These are phyloP conservation scores for Arvicanthis niloticus DNA, from an alignment of 2,113 vertebrate genomes.

Conservation along the genomic window DNA sequence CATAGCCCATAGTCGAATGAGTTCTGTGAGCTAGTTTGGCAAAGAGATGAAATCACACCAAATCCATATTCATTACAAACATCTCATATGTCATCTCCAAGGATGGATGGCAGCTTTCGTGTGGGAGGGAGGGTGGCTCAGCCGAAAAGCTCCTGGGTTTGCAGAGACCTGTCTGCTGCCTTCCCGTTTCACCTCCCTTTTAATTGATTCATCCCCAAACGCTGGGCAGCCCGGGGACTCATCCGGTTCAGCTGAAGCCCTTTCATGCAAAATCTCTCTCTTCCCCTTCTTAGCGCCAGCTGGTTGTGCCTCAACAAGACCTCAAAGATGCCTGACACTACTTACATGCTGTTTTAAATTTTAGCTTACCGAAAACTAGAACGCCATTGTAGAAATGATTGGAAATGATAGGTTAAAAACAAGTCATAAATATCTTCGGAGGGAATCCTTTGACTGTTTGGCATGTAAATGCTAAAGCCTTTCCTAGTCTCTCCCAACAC, in stretches of 20 bases:
- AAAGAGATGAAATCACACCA: constrained; percentile 81
- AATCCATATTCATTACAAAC: constrained; percentile 81
- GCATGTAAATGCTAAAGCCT: background rate
- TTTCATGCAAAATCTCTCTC: constrained; percentile 46
- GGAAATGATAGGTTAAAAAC: background rate
- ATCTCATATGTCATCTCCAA: constrained; percentile 67
- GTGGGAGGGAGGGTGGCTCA: constrained; percentile 60
- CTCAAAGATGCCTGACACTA: background rate
- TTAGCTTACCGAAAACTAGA: constrained; percentile 29
- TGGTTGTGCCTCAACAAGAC: background rate
- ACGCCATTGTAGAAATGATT: background rate
- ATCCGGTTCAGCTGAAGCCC: constrained; percentile 43
- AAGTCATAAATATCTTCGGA: background rate
- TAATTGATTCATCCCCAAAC: constrained; percentile 76
- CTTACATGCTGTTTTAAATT: background rate
- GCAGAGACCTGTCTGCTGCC: constrained; percentile 60
- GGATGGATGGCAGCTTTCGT: constrained; percentile 64
- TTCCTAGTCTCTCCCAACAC: background rate
- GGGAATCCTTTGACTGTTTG: background rate
- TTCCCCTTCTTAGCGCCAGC: constrained; percentile 3
- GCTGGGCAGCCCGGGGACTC: constrained; percentile 49
- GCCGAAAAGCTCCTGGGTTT: constrained; percentile 42
- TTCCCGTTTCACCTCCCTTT: constrained; percentile 69
- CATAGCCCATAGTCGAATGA: constrained; percentile 74
- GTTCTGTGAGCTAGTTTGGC: constrained; percentile 73